Evolutionary conservation across 1,140 invertebrate genomes (phyloP).

Genomic region (Orchestia grillus): DNA sequence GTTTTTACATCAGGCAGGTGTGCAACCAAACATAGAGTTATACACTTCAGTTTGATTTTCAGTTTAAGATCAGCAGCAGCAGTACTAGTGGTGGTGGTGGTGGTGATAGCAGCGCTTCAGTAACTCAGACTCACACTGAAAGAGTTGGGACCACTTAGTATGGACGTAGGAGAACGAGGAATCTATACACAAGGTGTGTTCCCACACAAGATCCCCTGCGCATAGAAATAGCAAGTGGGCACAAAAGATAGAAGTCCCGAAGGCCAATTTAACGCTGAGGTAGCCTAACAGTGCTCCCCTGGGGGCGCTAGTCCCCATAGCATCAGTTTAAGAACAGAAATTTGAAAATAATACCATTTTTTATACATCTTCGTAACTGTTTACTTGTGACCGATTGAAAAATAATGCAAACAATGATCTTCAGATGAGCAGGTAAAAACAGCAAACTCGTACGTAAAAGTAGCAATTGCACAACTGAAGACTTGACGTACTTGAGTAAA

Average conservation of each 20-base stretch:
- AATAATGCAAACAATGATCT: not conserved
- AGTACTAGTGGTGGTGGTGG: too few species aligned
- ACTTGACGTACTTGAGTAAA: not conserved
- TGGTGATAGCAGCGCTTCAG: too few species aligned
- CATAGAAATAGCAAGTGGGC: too few species aligned
- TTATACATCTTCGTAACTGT: not conserved
- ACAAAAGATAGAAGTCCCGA: too few species aligned
- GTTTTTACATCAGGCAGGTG: not conserved
- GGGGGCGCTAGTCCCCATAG: too few species aligned
- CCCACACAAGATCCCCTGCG: too few species aligned
- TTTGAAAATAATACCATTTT: not conserved
- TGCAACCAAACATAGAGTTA: not conserved
- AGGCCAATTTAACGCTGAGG: too few species aligned
- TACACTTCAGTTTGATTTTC: not conserved
- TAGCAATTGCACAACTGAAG: not conserved
- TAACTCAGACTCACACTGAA: too few species aligned
- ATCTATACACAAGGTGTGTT: too few species aligned
- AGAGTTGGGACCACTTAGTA: too few species aligned
- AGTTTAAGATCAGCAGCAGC: not conserved
- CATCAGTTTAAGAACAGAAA: not conserved
- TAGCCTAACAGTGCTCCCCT: too few species aligned
- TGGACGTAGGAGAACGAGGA: too few species aligned
- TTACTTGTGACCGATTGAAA: not conserved
- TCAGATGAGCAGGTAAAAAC: not conserved
- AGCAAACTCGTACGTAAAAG: not conserved